phyloP scores from a whole-genome alignment of 1,140 invertebrate genomes.

The Nephila pilipes region DNA sequence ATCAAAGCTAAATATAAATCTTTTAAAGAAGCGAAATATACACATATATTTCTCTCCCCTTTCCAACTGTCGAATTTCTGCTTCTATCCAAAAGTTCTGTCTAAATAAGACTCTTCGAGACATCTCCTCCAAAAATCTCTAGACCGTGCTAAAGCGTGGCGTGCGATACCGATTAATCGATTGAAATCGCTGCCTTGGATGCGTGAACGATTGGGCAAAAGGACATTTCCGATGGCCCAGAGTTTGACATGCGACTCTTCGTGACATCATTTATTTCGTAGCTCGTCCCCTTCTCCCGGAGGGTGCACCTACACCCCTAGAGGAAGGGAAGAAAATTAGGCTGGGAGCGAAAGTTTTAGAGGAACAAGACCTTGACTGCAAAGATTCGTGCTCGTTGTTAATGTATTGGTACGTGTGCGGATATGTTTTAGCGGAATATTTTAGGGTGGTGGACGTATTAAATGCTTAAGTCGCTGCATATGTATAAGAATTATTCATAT shows the following conservation, averaged over 20 bases:
- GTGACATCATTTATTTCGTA: slow-evolving; percentile 67
- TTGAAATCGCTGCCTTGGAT: slow-evolving; percentile 67
- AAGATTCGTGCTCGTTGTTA: neutral
- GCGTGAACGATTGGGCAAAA: slow-evolving; percentile 72
- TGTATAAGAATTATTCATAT: too few species aligned
- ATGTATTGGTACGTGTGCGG: neutral
- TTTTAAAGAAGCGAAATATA: too few species aligned
- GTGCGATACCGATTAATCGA: slow-evolving; percentile 75
- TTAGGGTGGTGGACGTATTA: neutral
- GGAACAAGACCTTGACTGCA: neutral
- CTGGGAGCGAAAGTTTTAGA: neutral
- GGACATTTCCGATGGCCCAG: slow-evolving; percentile 67
- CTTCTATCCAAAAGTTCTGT: too few species aligned
- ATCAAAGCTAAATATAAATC: too few species aligned
- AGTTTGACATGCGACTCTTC: slow-evolving; percentile 59
- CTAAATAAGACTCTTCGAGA: neutral
- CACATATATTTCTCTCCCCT: too few species aligned
- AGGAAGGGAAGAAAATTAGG: slow-evolving; percentile 28
- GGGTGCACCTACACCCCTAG: neutral
- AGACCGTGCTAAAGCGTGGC: slow-evolving; percentile 66
- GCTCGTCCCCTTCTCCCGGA: neutral
- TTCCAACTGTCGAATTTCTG: too few species aligned
- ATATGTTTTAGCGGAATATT: neutral
- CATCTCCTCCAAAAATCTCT: slow-evolving; percentile 58
- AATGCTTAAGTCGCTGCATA: neutral